Conservation (phyloP, 2,888 invertebrate genomes). For the Chaetoderma sp. region DNA sequence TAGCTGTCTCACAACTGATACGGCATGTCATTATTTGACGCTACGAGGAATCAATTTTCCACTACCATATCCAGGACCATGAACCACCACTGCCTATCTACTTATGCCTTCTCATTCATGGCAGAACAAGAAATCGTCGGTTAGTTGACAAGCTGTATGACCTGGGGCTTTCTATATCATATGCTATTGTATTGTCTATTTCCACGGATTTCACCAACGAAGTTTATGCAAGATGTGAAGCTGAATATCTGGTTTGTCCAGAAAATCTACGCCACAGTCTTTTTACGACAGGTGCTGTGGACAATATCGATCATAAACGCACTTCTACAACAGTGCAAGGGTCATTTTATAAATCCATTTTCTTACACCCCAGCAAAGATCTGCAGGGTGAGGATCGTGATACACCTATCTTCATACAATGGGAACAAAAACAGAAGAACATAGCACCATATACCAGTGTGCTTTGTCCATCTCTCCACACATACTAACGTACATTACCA, state of each 20-base stretch:
- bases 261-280: not conserved
- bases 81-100: slow-evolving; percentile 25
- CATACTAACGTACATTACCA: no score
- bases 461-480: no score
- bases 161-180: slow-evolving; percentile 27
- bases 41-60: not conserved
- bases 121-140: slow-evolving; percentile 13
- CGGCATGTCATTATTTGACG: not conserved
- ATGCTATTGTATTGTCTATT: slow-evolving; percentile 18
- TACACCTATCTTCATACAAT: not conserved
- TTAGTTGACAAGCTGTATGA: slow-evolving; percentile 19
- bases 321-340: slow-evolving; percentile 27
- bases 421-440: not conserved
- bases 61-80: slow-evolving; percentile 2
- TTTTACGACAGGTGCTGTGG: slow-evolving; percentile 26
- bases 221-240: slow-evolving; percentile 14
- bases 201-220: slow-evolving; percentile 6
- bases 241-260: slow-evolving; percentile 16
- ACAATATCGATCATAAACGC: slow-evolving; percentile 26
- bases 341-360: slow-evolving; percentile 23
- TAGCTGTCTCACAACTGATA: slow-evolving; percentile 16
- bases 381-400: slow-evolving; percentile 5
- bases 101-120: slow-evolving; percentile 16
- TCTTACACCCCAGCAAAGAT: slow-evolving; percentile 9
- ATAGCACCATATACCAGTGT: no score